Conservation (phyloP, 2,113 vertebrate species). For the Prolemur simus region DNA sequence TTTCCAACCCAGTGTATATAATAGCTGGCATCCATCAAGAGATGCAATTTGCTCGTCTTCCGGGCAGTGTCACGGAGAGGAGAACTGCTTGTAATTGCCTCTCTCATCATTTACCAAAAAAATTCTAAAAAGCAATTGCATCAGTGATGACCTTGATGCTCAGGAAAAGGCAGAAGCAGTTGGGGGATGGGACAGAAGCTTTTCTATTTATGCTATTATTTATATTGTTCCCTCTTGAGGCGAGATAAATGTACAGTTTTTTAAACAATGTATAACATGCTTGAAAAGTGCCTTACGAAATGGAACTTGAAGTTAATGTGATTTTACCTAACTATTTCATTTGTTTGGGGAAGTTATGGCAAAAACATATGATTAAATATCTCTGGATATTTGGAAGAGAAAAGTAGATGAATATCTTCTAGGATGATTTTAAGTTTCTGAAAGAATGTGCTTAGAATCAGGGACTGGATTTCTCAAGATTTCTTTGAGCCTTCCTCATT, state of each 20-base stretch:
- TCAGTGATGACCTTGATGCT: neutral
- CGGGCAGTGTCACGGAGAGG: constrained; percentile 27
- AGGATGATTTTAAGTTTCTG: constrained; percentile 1
- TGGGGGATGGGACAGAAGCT: neutral
- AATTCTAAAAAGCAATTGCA: constrained; percentile 45
- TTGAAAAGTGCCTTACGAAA: constrained; percentile 52
- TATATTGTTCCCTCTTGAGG: neutral
- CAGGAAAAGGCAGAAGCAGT: neutral
- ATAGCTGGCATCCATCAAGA: constrained; percentile 61
- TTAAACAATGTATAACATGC: neutral
- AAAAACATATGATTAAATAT: constrained; percentile 51
- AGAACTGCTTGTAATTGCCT: constrained; percentile 43
- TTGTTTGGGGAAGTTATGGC: neutral
- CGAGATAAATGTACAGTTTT: constrained; percentile 51
- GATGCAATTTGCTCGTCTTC: constrained; percentile 66
- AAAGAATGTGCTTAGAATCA: constrained; percentile 10
- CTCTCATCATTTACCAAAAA: constrained; percentile 55
- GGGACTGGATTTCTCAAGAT: neutral
- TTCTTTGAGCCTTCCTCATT: neutral
- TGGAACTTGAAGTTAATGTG: neutral
- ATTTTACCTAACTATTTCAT: constrained; percentile 32
- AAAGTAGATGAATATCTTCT: constrained; percentile 25
- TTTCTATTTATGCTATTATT: neutral
- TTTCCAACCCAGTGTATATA: constrained; percentile 51
- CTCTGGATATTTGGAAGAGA: constrained; percentile 4